Evolutionary conservation across 2,797 vertebrate species (phyloP).

Genomic region (Sarcoramphus papa): DNA sequence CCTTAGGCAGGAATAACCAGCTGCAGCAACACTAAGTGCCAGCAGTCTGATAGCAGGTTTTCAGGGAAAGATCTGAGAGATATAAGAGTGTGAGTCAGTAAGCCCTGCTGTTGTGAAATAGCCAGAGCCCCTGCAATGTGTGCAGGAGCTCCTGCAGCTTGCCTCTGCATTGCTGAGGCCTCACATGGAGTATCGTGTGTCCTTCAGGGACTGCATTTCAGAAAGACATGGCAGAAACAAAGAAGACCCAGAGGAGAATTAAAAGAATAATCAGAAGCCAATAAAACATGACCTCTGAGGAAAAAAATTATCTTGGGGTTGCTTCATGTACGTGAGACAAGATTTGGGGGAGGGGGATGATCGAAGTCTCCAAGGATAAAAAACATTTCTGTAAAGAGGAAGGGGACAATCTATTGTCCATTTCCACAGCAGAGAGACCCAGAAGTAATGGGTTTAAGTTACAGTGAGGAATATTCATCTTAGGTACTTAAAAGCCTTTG

Average conservation of each 20-base stretch:
- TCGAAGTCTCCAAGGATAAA: neutral
- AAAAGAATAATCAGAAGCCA: neutral
- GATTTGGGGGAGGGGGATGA: neutral
- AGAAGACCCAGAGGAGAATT: neutral
- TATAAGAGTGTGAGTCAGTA: neutral
- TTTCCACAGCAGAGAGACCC: neutral
- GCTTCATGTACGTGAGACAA: neutral
- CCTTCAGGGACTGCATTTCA: neutral
- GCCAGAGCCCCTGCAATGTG: accelerated
- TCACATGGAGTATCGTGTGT: neutral
- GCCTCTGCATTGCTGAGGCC: neutral
- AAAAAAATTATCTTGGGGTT: neutral
- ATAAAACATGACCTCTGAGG: neutral
- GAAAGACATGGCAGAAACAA: neutral
- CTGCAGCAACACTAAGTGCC: accelerated
- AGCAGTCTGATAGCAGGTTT: neutral
- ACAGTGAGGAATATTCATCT: neutral
- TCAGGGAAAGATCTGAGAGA: neutral
- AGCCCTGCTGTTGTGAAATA: neutral
- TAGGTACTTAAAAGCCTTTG: neutral
- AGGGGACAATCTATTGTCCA: neutral
- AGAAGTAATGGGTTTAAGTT: neutral
- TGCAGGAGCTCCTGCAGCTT: neutral
- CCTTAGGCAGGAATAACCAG: neutral
- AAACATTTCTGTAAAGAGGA: neutral